Conservation (phyloP, 2,113 vertebrate species). For the Pelobates fuscus region DNA sequence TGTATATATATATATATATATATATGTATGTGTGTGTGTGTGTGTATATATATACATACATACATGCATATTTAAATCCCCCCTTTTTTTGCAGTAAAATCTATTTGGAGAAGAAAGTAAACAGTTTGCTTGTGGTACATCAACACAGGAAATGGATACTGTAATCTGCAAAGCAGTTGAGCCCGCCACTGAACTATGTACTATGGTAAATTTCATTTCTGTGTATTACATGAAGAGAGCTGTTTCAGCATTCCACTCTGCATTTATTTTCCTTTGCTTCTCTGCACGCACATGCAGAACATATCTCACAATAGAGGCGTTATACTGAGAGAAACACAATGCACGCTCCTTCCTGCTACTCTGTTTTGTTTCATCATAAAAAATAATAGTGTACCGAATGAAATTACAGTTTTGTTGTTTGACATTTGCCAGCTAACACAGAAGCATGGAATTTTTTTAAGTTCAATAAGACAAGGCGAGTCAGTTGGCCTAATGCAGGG, state of each 20-base stretch:
- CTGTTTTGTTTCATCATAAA: slow-evolving; percentile 20
- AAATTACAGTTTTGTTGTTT: slow-evolving; percentile 15
- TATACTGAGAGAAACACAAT: neutral
- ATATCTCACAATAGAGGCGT: neutral
- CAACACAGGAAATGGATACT: slow-evolving; percentile 14
- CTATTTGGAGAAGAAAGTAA: too few relatives aligned
- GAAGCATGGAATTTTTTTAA: slow-evolving; percentile 12
- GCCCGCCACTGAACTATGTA: neutral
- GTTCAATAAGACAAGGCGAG: neutral
- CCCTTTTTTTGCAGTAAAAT: too few relatives aligned
- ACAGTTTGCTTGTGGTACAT: neutral
- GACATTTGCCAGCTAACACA: neutral
- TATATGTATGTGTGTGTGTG: too few relatives aligned
- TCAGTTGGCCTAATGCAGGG: too few relatives aligned
- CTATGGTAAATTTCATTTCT: slow-evolving; percentile 26
- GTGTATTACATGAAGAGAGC: neutral
- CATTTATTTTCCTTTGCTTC: neutral
- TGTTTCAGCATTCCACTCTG: neutral
- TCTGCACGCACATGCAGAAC: neutral
- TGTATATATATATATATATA: too few relatives aligned
- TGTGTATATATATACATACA: too few relatives aligned
- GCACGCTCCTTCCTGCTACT: neutral
- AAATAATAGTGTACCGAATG: slow-evolving; percentile 4
- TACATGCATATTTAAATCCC: too few relatives aligned
- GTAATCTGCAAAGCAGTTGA: neutral